Percentiles rank a stretch among this genome's conserved stretches.
These are phyloP conservation scores for Sciurus carolinensis DNA, from an alignment of 2,797 vertebrate species.

Conservation along the genomic window DNA sequence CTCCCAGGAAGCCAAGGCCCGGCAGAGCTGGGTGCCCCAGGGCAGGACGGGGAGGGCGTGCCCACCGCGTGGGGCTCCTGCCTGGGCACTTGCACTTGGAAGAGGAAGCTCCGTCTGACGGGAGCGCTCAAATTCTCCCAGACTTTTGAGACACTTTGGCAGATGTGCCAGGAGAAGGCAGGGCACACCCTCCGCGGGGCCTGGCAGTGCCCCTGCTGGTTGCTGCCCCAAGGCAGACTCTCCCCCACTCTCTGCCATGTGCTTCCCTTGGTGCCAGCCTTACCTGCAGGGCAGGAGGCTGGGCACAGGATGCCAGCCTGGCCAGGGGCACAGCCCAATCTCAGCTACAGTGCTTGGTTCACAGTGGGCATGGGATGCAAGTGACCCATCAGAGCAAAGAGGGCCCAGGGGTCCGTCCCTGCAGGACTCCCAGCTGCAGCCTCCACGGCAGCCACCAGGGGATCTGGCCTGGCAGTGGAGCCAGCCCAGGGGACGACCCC, in stretches of 20 bases:
- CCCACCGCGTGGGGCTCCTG: too few relatives aligned
- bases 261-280: neutral
- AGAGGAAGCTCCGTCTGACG: neutral
- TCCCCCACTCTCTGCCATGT: too few relatives aligned
- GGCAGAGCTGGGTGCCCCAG: neutral
- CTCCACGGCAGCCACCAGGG: neutral
- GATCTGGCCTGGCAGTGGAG: neutral
- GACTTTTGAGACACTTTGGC: too few relatives aligned
- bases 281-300: neutral
- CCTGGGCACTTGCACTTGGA: neutral
- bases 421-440: neutral
- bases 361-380: neutral
- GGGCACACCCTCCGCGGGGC: neutral
- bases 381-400: neutral
- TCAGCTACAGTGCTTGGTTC: neutral
- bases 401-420: neutral
- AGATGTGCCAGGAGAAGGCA: neutral
- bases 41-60: fast-evolving
- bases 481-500: neutral
- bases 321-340: neutral
- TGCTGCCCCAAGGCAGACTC: too few relatives aligned
- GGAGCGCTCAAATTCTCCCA: neutral
- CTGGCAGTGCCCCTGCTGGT: neutral
- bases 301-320: neutral
- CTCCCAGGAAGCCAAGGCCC: neutral